phyloP scores from a whole-genome alignment of 2,113 vertebrate species.

The Gavia stellata region DNA sequence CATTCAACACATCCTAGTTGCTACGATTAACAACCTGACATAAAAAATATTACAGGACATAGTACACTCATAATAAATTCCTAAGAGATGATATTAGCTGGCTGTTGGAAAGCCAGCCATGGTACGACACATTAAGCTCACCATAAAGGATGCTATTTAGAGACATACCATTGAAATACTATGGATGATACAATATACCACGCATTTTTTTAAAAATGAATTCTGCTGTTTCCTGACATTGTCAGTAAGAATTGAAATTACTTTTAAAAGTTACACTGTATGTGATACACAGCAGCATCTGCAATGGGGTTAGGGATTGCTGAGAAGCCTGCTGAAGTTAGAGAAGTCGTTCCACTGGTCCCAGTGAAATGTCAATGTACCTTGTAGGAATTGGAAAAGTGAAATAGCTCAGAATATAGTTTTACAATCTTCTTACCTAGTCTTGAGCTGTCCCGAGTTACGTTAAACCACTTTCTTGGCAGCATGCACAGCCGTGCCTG shows the following conservation, averaged over 20 bases:
- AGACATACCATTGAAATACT: background rate
- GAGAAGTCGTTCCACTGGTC: background rate
- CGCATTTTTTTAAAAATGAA: background rate
- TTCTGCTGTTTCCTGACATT: background rate
- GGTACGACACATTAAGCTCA: background rate
- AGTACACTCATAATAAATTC: slow-evolving; percentile 30
- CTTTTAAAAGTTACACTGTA: background rate
- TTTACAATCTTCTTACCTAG: background rate
- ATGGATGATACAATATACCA: background rate
- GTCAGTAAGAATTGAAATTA: background rate
- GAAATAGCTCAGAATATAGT: background rate
- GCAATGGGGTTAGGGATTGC: accelerated
- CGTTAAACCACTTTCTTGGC: background rate
- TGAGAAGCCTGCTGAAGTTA: background rate
- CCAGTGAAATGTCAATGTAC: background rate
- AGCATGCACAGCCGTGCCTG: background rate
- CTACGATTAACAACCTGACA: slow-evolving; percentile 15
- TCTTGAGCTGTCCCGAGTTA: background rate
- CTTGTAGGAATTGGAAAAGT: background rate
- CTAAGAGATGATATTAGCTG: slow-evolving; percentile 42
- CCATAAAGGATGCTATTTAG: background rate
- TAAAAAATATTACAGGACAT: slow-evolving; percentile 10
- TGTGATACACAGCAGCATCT: accelerated
- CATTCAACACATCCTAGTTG: background rate
- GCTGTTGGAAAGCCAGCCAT: background rate